A percentile compares a stretch with the other conserved stretches of the same genome.
phyloP scores from a whole-genome alignment of 2,888 invertebrate species.

The Oxyscelio sp. region DNA sequence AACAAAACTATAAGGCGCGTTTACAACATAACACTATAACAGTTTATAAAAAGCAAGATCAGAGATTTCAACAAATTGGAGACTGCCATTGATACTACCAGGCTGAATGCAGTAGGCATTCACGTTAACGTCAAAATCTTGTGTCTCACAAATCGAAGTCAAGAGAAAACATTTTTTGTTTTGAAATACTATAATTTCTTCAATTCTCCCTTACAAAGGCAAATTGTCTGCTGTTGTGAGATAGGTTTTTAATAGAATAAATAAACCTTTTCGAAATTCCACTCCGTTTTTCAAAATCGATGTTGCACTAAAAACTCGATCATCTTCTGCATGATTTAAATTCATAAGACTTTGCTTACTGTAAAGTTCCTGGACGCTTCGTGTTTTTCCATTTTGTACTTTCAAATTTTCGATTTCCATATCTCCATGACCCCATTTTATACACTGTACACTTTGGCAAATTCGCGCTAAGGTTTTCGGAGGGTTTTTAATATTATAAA shows the following conservation, averaged over 20 bases:
- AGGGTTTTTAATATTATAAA: conserved; percentile 72
- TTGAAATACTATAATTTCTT: conserved; percentile 41
- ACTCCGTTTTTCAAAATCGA: conserved; percentile 53
- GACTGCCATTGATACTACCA: background rate
- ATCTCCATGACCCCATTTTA: conserved; percentile 57
- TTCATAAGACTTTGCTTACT: conserved; percentile 24
- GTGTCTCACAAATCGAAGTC: conserved; percentile 32
- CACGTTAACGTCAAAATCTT: conserved; percentile 37
- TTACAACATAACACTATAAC: too few species aligned
- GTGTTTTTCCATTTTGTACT: conserved; percentile 23
- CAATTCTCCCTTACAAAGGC: conserved; percentile 46
- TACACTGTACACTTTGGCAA: conserved; percentile 60
- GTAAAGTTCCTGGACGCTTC: conserved; percentile 5
- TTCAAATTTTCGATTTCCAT: conserved; percentile 16
- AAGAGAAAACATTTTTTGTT: conserved; percentile 37
- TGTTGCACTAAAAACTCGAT: conserved; percentile 30
- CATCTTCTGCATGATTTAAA: conserved; percentile 31
- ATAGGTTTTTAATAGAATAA: conserved; percentile 52
- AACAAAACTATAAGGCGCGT: too few species aligned
- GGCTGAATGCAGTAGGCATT: conserved; percentile 44
- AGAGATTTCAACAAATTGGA: conserved; percentile 19
- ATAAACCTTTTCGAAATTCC: conserved; percentile 57
- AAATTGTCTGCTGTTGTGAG: conserved; percentile 14
- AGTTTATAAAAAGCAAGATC: too few species aligned
- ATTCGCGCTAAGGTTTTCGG: conserved; percentile 69